These are phyloP conservation scores for Emys orbicularis DNA, from an alignment of 2,797 vertebrate species.

Conservation along the genomic window DNA sequence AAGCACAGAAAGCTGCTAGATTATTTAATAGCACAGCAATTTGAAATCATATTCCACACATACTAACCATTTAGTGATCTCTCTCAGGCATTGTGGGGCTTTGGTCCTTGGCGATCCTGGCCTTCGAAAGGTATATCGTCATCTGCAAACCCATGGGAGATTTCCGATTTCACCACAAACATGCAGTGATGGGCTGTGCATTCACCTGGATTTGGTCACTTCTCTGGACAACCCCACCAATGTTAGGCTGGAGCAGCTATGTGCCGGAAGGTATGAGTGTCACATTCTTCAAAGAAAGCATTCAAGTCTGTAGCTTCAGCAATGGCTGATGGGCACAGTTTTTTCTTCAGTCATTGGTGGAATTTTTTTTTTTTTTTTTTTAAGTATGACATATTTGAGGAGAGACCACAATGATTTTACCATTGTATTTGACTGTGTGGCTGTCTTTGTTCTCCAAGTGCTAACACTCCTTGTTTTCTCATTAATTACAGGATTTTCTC, in stretches of 20 bases:
- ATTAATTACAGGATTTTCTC: background rate
- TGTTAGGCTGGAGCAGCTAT: constrained; percentile 80
- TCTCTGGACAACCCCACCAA: constrained; percentile 73
- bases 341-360: background rate
- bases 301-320: fast-evolving
- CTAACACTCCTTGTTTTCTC: background rate
- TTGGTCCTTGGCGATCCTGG: constrained; percentile 79
- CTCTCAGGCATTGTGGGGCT: constrained; percentile 76
- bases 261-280: constrained; percentile 75
- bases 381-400: background rate
- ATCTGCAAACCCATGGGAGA: constrained; percentile 79
- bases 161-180: constrained; percentile 70
- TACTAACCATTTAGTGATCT: background rate
- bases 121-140: constrained; percentile 74
- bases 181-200: constrained; percentile 62
- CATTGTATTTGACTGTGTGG: background rate
- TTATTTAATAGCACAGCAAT: background rate
- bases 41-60: background rate
- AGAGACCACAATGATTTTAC: background rate
- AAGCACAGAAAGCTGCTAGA: fast-evolving
- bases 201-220: constrained; percentile 78
- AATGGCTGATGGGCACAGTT: fast-evolving
- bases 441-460: background rate
- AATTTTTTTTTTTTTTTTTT: background rate
- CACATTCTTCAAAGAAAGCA: fast-evolving